These are phyloP conservation scores for Actinopyga echinites DNA, from an alignment of 53 echinoderm and acorn worm genomes.

Conservation along the genomic window DNA sequence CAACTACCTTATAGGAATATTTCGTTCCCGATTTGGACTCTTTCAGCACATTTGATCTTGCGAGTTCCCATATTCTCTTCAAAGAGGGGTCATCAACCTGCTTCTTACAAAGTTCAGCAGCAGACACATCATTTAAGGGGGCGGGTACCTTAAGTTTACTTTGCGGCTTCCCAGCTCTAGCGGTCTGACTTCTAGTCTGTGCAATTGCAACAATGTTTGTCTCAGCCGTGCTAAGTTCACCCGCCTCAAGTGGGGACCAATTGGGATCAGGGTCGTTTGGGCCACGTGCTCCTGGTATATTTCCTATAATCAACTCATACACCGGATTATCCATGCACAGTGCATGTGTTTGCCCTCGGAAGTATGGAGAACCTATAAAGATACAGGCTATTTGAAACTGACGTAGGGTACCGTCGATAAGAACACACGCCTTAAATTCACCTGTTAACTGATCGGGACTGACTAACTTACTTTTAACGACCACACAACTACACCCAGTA, in stretches of 20 bases:
- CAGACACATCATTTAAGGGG: slow-evolving; percentile 23
- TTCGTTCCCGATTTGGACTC: not conserved
- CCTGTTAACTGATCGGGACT: not conserved
- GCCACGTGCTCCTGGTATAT: slow-evolving; percentile 28
- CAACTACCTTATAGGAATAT: not conserved
- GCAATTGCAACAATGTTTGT: not conserved
- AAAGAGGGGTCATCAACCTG: slow-evolving; percentile 21
- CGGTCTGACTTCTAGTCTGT: slow-evolving; percentile 45
- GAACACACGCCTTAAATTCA: not conserved
- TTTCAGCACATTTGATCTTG: not conserved
- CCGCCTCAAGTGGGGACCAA: not conserved
- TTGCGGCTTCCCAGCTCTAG: not conserved
- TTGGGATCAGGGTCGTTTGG: slow-evolving; percentile 18
- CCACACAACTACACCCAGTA: slow-evolving; percentile 49
- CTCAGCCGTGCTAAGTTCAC: not conserved
- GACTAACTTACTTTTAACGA: slow-evolving; percentile 11
- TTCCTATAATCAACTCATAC: slow-evolving; percentile 41
- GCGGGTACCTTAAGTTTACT: not conserved
- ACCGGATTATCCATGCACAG: slow-evolving; percentile 39
- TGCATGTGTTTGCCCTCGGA: slow-evolving; percentile 16
- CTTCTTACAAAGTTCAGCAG: not conserved
- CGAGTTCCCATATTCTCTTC: not conserved
- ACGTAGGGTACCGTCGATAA: slow-evolving; percentile 39
- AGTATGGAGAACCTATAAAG: slow-evolving; percentile 36
- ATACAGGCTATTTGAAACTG: slow-evolving; percentile 26